A percentile compares a stretch with the other conserved stretches of the same genome.
phyloP scores from a whole-genome alignment of 2,888 invertebrate species.

The Drepana falcataria region DNA sequence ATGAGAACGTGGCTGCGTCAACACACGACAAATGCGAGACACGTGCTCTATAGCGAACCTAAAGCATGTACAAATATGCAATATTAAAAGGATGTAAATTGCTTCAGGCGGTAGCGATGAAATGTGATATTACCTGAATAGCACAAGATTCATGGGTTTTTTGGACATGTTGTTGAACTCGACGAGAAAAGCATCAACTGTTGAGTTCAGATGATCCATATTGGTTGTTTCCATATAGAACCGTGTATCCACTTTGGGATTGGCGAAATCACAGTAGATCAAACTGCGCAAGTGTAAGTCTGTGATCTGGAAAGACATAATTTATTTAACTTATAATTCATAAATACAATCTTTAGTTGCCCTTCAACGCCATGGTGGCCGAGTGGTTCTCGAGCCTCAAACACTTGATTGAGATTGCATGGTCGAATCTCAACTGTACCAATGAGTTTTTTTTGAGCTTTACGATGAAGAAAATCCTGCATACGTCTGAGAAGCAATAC shows the following conservation, averaged over 20 bases:
- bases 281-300: slow-evolving; percentile 90
- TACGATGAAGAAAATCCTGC: no score
- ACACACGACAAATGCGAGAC: slow-evolving; percentile 92
- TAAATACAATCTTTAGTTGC: no score
- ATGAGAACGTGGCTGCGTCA: slow-evolving; percentile 95
- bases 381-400: no score
- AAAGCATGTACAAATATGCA: slow-evolving; percentile 1
- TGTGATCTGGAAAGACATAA: slow-evolving; percentile 76
- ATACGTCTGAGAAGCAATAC: no score
- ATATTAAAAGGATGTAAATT: no score
- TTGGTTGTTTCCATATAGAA: slow-evolving; percentile 93
- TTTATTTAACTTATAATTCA: background rate
- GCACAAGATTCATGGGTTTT: slow-evolving; percentile 96
- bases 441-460: no score
- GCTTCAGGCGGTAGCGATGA: no score
- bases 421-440: no score
- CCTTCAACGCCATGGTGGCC: no score
- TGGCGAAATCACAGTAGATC: slow-evolving; percentile 96
- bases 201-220: slow-evolving; percentile 86
- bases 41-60: slow-evolving; percentile 97
- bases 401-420: no score
- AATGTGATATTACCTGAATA: slow-evolving; percentile 82
- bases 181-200: slow-evolving; percentile 92
- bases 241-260: slow-evolving; percentile 93
- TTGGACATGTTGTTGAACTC: slow-evolving; percentile 97